These are phyloP conservation scores for Myotis davidii DNA, from an alignment of 2,113 vertebrate genomes.

Conservation along the genomic window DNA sequence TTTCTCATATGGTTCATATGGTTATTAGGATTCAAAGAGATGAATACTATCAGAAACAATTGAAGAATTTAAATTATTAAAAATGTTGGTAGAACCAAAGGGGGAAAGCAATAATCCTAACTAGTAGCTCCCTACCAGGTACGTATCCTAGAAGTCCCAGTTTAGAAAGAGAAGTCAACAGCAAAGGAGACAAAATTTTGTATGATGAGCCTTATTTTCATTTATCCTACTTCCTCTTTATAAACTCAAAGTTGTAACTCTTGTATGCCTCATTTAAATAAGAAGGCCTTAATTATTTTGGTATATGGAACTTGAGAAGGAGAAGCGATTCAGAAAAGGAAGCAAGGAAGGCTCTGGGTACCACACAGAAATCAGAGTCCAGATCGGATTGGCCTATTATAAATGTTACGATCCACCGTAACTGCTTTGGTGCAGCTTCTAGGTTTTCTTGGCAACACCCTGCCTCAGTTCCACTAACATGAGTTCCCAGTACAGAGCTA, in stretches of 20 bases:
- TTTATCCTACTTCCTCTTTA: neutral
- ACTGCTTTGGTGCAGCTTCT: neutral
- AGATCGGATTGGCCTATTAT: neutral
- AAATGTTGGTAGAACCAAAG: neutral
- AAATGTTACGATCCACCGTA: neutral
- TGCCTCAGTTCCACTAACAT: neutral
- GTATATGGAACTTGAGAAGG: constrained; percentile 17
- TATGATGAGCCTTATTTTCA: neutral
- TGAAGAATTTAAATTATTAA: neutral
- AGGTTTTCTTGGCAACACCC: neutral
- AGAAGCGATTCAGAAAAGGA: constrained; percentile 29
- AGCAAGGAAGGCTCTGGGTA: neutral
- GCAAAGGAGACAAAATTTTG: neutral
- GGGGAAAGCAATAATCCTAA: neutral
- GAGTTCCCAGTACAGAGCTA: neutral
- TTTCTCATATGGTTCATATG: neutral
- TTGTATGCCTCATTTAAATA: neutral
- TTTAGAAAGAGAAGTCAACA: neutral
- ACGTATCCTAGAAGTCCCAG: neutral
- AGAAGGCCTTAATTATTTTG: neutral
- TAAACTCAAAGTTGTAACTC: neutral
- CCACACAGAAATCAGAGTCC: neutral
- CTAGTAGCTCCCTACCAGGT: neutral
- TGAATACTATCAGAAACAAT: neutral
- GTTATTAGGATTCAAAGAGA: neutral